A percentile compares a stretch with the other conserved stretches of the same genome.
phyloP scores from a whole-genome alignment of 2,797 vertebrate species.

The Smutsia temminckii region DNA sequence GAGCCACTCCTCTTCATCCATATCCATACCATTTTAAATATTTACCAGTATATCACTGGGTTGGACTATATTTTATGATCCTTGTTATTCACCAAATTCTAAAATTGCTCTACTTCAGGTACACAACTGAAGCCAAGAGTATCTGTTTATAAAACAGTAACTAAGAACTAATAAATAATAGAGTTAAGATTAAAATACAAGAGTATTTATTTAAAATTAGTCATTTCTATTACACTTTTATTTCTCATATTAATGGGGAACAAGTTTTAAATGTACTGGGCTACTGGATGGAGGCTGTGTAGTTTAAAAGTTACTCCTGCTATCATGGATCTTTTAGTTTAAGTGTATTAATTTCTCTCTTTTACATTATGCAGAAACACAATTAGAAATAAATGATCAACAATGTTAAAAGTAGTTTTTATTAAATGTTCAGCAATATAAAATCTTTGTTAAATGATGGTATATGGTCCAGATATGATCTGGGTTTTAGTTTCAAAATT shows the following conservation, averaged over 20 bases:
- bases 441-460: not conserved
- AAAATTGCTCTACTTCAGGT: not conserved
- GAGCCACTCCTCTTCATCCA: not conserved
- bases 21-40: not conserved
- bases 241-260: not conserved
- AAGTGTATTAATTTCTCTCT: not conserved
- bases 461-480: not conserved
- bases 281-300: not conserved
- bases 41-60: not conserved
- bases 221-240: not conserved
- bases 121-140: not conserved
- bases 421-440: not conserved
- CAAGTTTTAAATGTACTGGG: not conserved
- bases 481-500: not conserved
- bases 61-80: not conserved
- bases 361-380: not conserved
- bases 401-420: not conserved
- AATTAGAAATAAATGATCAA: not conserved
- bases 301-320: not conserved
- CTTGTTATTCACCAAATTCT: not conserved
- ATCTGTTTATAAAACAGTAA: not conserved
- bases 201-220: slow-evolving; percentile 8
- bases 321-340: not conserved
- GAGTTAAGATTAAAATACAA: not conserved
- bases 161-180: not conserved